Evolutionary conservation across 2,797 vertebrate genomes (phyloP).

Genomic region (Graptemys geographica): DNA sequence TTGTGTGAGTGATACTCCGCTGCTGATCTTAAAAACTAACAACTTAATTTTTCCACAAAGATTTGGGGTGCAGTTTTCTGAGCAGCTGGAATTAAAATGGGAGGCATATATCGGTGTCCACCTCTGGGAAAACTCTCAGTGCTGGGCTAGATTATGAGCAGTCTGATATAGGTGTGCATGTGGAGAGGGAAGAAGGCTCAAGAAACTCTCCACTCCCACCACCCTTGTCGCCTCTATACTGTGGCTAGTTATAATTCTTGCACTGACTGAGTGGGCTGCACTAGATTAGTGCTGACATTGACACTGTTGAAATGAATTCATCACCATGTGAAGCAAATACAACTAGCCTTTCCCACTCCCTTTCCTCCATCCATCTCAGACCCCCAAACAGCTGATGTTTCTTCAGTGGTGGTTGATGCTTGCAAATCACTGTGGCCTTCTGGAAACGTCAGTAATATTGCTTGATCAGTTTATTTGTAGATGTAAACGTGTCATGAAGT

Average conservation of each 20-base stretch:
- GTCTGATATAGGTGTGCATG: neutral
- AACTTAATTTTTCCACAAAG: neutral
- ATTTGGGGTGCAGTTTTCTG: neutral
- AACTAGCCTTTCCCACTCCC: neutral
- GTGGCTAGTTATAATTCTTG: neutral
- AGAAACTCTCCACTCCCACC: neutral
- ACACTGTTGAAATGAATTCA: neutral
- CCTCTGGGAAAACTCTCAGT: neutral
- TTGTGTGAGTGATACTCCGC: neutral
- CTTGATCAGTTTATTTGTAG: neutral
- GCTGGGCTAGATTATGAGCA: neutral
- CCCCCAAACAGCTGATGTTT: neutral
- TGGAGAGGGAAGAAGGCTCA: neutral
- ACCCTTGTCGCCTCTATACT: neutral
- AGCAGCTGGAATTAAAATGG: neutral
- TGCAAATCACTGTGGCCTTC: neutral
- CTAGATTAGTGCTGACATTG: neutral
- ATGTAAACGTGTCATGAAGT: neutral
- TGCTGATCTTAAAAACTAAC: neutral
- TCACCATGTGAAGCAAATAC: neutral
- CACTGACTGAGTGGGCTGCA: neutral
- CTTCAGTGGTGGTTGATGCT: neutral
- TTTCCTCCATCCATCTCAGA: neutral
- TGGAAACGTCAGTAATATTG: neutral
- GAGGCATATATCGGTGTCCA: neutral